Base-by-base conservation (phyloP, 2,113 vertebrate genomes). In the Hirundichthys speculiger region DNA sequence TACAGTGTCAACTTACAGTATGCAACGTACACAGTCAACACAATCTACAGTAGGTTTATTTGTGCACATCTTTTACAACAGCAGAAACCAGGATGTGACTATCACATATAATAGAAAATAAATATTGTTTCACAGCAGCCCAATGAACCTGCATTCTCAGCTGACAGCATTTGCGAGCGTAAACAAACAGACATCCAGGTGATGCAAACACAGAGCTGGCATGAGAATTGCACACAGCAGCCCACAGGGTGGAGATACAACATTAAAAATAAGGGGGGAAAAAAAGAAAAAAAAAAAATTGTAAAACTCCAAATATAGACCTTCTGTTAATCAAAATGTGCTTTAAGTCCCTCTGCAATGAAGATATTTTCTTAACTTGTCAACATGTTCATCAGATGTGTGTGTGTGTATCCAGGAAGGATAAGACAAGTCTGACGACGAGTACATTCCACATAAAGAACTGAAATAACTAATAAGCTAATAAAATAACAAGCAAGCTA, bases 1-100 rank as follows among this genome's bases (percentile, higher is more conserved):
- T 15, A 15, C 20, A 49, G 13, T 22, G 8, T 49, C 13, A 48
- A 21, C 46, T 24, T 34, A 10, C n/a, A n/a, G n/a, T n/a, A n/a
- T 34, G 30, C 49, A 16, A 24, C 6, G 13, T 0, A 50, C 61
- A 3, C 81, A 43, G n/a, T 66, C 13, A 64, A 21, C 47, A 57
- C 1, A 68, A 70, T 51, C 13, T 58, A 18, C 54, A 43, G 7
- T 53, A 11, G 50, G 55, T 80, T 83, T 79, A 64, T 41, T 20
- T 42, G 15, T 81, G 56, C 52, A 76, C 77, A 79, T 72, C 57
- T 70, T 62, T 76, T 68, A 57, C n/a, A 79, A 85, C 20, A 76
- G 24, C 47, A 60, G n/a, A 43, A 34, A 79, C 46, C 15, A 19
- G 13, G 22, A 21, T 3, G 2, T 51, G 49, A 79, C 47, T 76